Evolutionary conservation across 1,140 invertebrate genomes (phyloP).

Genomic region (Bradysia coprophila): DNA sequence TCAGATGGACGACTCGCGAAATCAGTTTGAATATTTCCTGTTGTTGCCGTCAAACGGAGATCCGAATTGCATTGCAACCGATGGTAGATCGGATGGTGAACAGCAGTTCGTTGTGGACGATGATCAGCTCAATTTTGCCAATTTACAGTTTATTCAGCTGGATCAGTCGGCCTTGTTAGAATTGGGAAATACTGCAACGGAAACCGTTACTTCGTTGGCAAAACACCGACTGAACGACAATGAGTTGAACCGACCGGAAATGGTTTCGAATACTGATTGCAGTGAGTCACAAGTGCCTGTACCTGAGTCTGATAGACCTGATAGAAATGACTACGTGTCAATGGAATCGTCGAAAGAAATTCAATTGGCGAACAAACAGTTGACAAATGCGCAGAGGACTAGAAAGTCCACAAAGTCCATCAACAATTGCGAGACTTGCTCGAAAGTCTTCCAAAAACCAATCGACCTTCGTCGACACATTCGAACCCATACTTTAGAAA

Average conservation of each 20-base stretch:
- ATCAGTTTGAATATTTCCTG: neutral
- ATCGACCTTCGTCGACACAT: slow-evolving; percentile 9
- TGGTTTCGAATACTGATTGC: too few species aligned
- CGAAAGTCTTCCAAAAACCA: slow-evolving; percentile 3
- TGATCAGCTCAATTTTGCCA: neutral
- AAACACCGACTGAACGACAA: too few species aligned
- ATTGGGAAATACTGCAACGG: too few species aligned
- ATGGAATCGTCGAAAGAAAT: neutral
- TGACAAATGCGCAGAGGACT: too few species aligned
- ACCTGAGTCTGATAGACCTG: too few species aligned
- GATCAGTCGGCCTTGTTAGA: too few species aligned
- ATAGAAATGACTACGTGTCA: neutral
- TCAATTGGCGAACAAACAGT: neutral
- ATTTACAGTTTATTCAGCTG: neutral
- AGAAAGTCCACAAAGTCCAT: neutral
- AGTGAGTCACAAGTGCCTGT: too few species aligned
- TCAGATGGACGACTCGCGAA: neutral
- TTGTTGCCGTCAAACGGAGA: too few species aligned
- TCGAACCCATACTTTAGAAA: slow-evolving; percentile 16
- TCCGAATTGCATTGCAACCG: too few species aligned
- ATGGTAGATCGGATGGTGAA: neutral
- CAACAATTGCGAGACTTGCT: slow-evolving; percentile 5
- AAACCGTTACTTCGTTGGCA: too few species aligned
- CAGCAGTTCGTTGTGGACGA: neutral
- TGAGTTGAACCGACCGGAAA: too few species aligned